Evolutionary conservation across 2,113 vertebrate genomes (phyloP).

Genomic region (Spheniscus mendiculus): DNA sequence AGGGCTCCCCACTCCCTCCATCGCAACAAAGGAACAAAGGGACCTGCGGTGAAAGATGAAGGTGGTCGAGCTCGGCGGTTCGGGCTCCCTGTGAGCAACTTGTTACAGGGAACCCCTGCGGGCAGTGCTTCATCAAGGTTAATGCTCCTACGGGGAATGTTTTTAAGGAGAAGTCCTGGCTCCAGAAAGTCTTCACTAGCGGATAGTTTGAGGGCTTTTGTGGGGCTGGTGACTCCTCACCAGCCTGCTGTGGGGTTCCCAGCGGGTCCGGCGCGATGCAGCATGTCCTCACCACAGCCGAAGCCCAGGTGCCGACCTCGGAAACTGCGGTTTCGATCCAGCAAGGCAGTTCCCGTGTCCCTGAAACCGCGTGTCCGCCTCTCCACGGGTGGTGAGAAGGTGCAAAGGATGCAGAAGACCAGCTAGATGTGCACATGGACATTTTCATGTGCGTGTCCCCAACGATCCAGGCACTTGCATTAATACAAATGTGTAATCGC

Average conservation of each 20-base stretch:
- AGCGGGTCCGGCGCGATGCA: accelerated
- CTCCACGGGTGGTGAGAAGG: accelerated
- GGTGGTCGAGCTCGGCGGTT: neutral
- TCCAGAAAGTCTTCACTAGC: neutral
- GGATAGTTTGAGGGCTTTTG: neutral
- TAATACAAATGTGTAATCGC: accelerated
- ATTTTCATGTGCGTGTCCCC: accelerated
- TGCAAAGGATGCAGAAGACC: neutral
- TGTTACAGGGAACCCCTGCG: neutral
- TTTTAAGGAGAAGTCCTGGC: neutral
- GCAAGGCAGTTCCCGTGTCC: neutral
- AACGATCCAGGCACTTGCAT: accelerated
- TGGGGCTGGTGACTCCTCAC: neutral
- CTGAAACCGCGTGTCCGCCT: accelerated
- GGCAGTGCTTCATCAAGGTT: neutral
- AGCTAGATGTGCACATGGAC: accelerated
- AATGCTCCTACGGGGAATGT: accelerated
- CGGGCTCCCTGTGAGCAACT: neutral
- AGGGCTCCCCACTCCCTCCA: neutral
- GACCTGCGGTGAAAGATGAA: neutral
- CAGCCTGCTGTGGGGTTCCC: accelerated
- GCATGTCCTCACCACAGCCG: accelerated
- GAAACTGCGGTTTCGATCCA: accelerated
- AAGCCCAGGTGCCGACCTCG: accelerated
- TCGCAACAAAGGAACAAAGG: conserved; percentile 52